Conservation (phyloP, 2,113 vertebrate genomes). For the Dipodomys ordii region DNA sequence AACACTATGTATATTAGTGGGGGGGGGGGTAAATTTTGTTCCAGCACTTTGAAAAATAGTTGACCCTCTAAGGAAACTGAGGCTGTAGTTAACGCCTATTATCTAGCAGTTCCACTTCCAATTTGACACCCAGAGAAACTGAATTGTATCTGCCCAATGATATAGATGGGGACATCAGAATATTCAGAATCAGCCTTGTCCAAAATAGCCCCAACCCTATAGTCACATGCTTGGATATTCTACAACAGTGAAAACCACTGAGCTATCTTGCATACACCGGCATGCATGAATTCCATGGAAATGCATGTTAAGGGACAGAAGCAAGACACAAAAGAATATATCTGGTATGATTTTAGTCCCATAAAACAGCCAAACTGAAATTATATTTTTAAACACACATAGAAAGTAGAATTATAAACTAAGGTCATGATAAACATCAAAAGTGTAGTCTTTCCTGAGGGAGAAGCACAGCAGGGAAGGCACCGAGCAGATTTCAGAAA, state of each 20-base stretch:
- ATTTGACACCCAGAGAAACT: background rate
- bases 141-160: background rate
- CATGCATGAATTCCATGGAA: constrained; percentile 21
- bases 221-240: background rate
- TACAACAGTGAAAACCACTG: constrained; percentile 33
- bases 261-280: background rate
- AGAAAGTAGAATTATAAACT: constrained; percentile 14
- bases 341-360: background rate
- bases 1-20: background rate
- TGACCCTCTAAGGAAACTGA: constrained; percentile 13
- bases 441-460: background rate
- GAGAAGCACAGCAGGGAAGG: background rate
- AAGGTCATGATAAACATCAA: background rate
- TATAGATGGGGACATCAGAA: background rate
- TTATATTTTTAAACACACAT: background rate
- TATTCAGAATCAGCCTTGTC: background rate
- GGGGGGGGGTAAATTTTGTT: background rate
- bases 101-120: background rate
- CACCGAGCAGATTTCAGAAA: background rate
- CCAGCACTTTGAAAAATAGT: background rate
- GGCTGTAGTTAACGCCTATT: background rate
- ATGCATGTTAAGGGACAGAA: background rate
- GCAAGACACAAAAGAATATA: background rate
- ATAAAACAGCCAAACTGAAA: constrained; percentile 19
- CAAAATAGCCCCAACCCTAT: background rate